Conservation (phyloP, 2,797 vertebrate species). For the Mormyrops boulengeri region DNA sequence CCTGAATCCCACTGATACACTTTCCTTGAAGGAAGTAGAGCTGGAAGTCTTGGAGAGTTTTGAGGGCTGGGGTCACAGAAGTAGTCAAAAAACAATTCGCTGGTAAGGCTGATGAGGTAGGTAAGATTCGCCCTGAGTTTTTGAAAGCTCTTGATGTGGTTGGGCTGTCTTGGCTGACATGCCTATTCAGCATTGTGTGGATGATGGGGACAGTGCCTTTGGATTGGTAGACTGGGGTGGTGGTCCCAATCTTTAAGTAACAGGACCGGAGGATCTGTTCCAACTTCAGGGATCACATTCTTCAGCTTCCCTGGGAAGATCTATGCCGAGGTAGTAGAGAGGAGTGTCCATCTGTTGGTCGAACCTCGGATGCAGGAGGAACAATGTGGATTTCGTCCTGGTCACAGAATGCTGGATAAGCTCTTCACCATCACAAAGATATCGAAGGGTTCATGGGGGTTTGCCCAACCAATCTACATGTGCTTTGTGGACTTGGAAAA, state of each 20-base stretch:
- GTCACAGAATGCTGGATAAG: neutral
- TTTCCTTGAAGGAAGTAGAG: too few species aligned
- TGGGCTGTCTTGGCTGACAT: neutral
- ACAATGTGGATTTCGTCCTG: neutral
- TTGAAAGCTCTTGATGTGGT: neutral
- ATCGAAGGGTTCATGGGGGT: neutral
- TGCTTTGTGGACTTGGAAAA: neutral
- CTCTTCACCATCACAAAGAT: neutral
- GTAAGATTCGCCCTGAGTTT: too few species aligned
- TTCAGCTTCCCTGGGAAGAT: neutral
- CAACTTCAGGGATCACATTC: neutral
- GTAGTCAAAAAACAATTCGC: too few species aligned
- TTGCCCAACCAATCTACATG: neutral
- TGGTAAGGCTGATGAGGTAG: too few species aligned
- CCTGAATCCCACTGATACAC: too few species aligned
- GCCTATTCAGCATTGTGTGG: neutral
- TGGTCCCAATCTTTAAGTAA: neutral
- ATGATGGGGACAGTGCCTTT: neutral
- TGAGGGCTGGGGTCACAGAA: too few species aligned
- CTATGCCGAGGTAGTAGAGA: neutral
- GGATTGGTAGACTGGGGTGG: neutral
- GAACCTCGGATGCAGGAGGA: neutral
- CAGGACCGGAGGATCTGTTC: neutral
- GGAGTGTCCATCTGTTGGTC: neutral
- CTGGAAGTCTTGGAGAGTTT: too few species aligned